Conservation (phyloP, 1,140 invertebrate species). For the Drosophila seguyi region DNA sequence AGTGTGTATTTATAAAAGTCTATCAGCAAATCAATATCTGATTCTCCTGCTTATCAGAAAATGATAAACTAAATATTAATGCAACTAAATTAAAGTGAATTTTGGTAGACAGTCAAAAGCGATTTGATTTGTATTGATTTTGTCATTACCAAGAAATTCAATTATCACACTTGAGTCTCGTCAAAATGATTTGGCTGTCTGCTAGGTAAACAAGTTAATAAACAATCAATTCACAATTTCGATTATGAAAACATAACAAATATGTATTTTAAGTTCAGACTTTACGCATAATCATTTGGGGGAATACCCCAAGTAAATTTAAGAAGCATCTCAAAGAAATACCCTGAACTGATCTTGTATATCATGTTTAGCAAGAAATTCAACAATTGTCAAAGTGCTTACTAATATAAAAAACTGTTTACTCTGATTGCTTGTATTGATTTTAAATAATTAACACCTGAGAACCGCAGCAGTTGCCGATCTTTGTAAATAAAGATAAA, state of each 20-base stretch:
- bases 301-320: neutral
- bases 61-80: constrained; percentile 11
- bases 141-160: constrained; percentile 5
- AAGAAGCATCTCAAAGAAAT: neutral
- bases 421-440: neutral
- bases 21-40: neutral
- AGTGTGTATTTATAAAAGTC: neutral
- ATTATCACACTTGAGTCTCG: constrained; percentile 4
- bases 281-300: constrained; percentile 8
- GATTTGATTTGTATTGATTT: constrained; percentile 18
- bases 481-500: neutral
- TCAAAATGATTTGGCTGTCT: neutral
- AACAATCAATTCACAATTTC: no score
- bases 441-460: constrained; percentile 2
- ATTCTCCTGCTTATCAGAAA: constrained; percentile 1
- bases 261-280: neutral
- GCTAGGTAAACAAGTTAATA: constrained; percentile 1
- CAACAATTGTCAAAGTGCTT: neutral
- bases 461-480: neutral
- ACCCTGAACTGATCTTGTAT: neutral
- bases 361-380: neutral
- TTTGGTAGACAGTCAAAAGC: neutral
- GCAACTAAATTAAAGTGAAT: neutral
- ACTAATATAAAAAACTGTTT: neutral
- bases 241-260: neutral